Percentiles rank a stretch among this genome's conserved stretches.
These are phyloP conservation scores for Ophioninae sp. DNA, from an alignment of 2,888 invertebrate genomes.

Conservation along the genomic window DNA sequence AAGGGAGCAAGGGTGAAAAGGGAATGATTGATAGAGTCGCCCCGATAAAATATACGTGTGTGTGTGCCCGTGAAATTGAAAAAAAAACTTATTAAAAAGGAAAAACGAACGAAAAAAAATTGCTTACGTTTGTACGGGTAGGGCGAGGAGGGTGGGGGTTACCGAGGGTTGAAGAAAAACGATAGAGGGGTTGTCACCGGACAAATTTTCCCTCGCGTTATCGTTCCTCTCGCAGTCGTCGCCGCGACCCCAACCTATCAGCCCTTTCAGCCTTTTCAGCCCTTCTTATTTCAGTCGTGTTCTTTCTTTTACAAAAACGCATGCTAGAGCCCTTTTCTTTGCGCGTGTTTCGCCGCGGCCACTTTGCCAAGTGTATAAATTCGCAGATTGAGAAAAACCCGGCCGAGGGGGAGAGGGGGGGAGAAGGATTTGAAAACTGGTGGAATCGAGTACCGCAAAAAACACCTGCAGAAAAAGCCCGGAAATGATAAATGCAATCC, in stretches of 20 bases:
- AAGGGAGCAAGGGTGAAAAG: not conserved
- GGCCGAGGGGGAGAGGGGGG: not conserved
- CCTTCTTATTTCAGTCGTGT: too few relatives aligned
- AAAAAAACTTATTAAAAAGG: not conserved
- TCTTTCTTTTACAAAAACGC: slow-evolving; percentile 35
- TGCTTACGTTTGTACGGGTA: not conserved
- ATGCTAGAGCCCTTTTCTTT: not conserved
- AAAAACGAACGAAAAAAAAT: not conserved
- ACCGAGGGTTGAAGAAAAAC: slow-evolving; percentile 24
- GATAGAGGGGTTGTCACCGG: slow-evolving; percentile 1
- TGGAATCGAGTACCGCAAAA: slow-evolving; percentile 1
- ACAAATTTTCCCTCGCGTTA: slow-evolving; percentile 50
- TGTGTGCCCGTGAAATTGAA: not conserved
- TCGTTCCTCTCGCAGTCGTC: slow-evolving; percentile 54
- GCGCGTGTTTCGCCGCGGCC: slow-evolving; percentile 27
- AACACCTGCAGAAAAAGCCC: not conserved
- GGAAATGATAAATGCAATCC: not conserved
- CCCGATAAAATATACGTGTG: not conserved
- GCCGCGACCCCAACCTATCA: slow-evolving; percentile 26
- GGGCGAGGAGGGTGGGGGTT: not conserved
- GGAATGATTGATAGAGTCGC: not conserved
- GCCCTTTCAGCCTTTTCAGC: slow-evolving; percentile 28
- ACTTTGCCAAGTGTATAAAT: slow-evolving; percentile 1
- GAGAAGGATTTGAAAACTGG: not conserved
- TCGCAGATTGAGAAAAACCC: too few relatives aligned